Conservation (phyloP, 2,888 invertebrate genomes). For the Archaeoteleia sp. region DNA sequence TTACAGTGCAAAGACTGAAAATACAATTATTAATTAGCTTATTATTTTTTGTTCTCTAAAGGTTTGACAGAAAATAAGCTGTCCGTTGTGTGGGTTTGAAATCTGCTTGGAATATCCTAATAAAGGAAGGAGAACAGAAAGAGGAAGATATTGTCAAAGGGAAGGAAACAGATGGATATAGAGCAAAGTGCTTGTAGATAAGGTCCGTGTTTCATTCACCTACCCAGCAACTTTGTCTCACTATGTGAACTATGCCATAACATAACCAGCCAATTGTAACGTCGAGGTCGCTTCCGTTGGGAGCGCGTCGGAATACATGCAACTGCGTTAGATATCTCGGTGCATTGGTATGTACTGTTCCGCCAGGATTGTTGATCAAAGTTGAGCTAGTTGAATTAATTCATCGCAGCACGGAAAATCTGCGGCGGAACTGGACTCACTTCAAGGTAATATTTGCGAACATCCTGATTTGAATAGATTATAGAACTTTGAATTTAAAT, state of each 20-base stretch:
- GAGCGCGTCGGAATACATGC: slow-evolving; percentile 35
- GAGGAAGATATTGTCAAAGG: slow-evolving; percentile 25
- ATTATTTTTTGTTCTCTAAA: no score
- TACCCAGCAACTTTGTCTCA: slow-evolving; percentile 38
- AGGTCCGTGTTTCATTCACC: slow-evolving; percentile 43
- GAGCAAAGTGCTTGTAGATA: slow-evolving; percentile 39
- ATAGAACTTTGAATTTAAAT: slow-evolving; percentile 33
- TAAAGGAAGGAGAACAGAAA: slow-evolving; percentile 27
- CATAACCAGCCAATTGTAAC: slow-evolving; percentile 52
- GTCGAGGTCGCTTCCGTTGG: slow-evolving; percentile 42
- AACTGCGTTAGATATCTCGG: slow-evolving; percentile 41
- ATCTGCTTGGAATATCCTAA: slow-evolving; percentile 30
- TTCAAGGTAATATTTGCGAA: slow-evolving; percentile 33
- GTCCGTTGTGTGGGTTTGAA: slow-evolving; percentile 2
- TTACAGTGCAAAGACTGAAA: no score
- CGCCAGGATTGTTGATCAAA: slow-evolving; percentile 45
- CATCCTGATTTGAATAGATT: slow-evolving; percentile 36
- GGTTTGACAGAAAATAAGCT: slow-evolving; percentile 8
- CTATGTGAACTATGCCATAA: slow-evolving; percentile 26
- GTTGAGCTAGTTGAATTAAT: slow-evolving; percentile 42
- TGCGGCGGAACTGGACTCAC: slow-evolving; percentile 31
- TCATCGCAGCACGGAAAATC: slow-evolving; percentile 35
- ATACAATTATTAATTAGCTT: no score
- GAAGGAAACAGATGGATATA: slow-evolving; percentile 39
- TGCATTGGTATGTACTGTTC: slow-evolving; percentile 41